Base-by-base conservation (phyloP, 2,888 invertebrate species). In the Heliothis peltigera region DNA sequence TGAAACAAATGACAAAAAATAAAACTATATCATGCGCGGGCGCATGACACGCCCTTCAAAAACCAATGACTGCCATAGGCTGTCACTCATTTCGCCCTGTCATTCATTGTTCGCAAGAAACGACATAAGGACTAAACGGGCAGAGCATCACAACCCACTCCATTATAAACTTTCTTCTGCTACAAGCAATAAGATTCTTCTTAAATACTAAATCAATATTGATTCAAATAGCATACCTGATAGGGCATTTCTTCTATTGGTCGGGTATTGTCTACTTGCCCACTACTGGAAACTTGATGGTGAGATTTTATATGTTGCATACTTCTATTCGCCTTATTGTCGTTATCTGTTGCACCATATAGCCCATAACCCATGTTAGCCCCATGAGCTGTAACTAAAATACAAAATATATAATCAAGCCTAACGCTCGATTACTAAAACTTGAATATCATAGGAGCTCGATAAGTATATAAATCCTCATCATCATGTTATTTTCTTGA, bases 281-380 rank as follows among this genome's bases (percentile, higher is more conserved):
- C 89, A 32, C 91, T 85, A 84, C 89, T 95, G 42, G 94, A 89
- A 32, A 92, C 94, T 89, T 90, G 96, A 89, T 87, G 96, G 89
- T 88, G 96, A 80, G 90, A 93, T 84, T 94, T 89, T 85, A 95
- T 87, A 79, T 94, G 87, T 84, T 93, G 92, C 78, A 95, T 85
- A 82, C 94, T 95, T 82, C 87, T 91, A 84, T 78, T 94, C 25
- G 85, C 89, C 74, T 88, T 91, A 61, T 84, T 85, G 60, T 94
- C 94, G 69, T 80, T 89, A 51, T 94, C 96, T 22, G 92, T 80
- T 2, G 93, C 83, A 21, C 95, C 95, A 81, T 96, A 96, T 66
- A 95, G 93, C 75, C 96, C 96, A 70, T 96, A 95, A 70, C 96
- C 96, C 84, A 96, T 93, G 63, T 93, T 95, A 66, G 95, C 95